Evolutionary conservation across 2,113 vertebrate genomes (phyloP).

Genomic region (Rhabdornis inornatus): DNA sequence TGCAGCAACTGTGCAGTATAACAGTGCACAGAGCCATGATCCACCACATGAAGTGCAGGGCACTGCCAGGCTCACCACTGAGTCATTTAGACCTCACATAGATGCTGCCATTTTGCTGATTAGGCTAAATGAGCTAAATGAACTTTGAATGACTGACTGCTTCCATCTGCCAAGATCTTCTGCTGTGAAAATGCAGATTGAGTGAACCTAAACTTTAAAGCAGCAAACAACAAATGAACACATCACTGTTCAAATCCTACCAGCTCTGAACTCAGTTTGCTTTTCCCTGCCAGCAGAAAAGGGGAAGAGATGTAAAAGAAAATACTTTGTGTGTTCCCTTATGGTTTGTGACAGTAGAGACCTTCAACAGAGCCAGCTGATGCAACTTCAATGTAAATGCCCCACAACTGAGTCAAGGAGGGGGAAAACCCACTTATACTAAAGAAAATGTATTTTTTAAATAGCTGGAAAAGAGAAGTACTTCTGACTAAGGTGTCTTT

Average conservation of each 20-base stretch:
- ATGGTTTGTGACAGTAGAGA: background rate
- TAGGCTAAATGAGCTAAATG: background rate
- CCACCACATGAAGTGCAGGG: rapidly evolving
- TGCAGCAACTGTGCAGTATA: background rate
- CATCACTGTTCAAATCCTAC: background rate
- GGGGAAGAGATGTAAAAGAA: background rate
- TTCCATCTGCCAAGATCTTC: background rate
- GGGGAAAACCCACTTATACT: background rate
- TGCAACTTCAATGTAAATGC: background rate
- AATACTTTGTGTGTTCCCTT: background rate
- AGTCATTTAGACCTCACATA: background rate
- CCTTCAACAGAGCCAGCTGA: background rate
- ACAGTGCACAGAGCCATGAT: background rate
- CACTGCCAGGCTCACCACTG: background rate
- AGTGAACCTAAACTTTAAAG: background rate
- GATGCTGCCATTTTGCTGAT: background rate
- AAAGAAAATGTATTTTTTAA: background rate
- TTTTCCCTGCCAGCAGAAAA: background rate
- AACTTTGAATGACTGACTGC: background rate
- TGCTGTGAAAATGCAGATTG: background rate
- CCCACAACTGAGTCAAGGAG: background rate
- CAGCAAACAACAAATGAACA: background rate
- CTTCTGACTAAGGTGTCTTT: background rate
- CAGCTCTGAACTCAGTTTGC: background rate
- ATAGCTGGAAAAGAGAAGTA: background rate